Base-by-base conservation (phyloP, 2,113 vertebrate species). In the Ornithorhynchus anatinus region DNA sequence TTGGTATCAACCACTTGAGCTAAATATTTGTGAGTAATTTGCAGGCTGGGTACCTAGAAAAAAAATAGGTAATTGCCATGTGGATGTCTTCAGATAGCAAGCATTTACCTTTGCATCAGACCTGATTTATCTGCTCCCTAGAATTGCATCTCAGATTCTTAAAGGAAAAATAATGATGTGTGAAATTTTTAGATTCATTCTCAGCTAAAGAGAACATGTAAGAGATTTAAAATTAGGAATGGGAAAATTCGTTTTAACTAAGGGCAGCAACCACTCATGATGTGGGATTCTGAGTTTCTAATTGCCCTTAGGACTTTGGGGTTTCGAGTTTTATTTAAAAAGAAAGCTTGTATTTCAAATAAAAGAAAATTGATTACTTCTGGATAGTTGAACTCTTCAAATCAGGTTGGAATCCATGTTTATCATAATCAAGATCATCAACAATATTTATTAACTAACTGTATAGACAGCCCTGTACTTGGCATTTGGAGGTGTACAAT, bases 1-100 rank as follows among this genome's bases (percentile, higher is more conserved):
- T 75, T 58, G 23, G 22, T 61, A 62, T 10, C 20, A 75, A 61
- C 78, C 37, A 76, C 27, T 45, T 43, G 14, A 70, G 16, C 44
- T 82, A 80, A 76, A 68, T 76, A 78, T 79, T 74, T 72, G 29
- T 22, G 59, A 68, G 42, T 51, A 67, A 71, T 61, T 65, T 73
- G 10, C 3, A 69, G 29, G 2, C 54, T 77, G 6, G 14, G 10
- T 8, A 62, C 54, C 19, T 12, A 39, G 10, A 4, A 17, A 63
- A 15, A 36, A 47, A 73, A 75, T n/a, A 68, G n/a, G 8, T 69
- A 65, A 61, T 71, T 76, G 35, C 2, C 13, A 69, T 5, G 54
- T 44, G 32, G 59, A 78, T 54, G 16, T 6, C 23, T 79, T 77
- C 69, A 64, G 61, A 32, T n/a, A 74, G 56, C 2, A 69, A 42